Base-by-base conservation (phyloP, 1,140 invertebrate species). In the Diploscapter pachys region DNA sequence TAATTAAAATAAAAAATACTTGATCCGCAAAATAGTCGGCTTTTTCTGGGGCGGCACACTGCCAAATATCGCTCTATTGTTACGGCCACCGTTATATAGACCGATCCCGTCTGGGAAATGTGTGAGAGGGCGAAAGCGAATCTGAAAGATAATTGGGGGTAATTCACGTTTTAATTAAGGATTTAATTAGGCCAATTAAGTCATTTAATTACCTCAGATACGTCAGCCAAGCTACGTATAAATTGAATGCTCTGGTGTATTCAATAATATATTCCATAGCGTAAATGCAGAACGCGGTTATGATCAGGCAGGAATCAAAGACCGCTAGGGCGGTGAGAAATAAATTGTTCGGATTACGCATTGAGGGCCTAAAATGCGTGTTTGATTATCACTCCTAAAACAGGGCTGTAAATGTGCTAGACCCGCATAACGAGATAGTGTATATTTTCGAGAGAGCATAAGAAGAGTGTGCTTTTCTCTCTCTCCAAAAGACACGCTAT, bases 21-120 rank as follows among this genome's bases (percentile, higher is more conserved):
- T 65, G 72, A 56, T 55, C 69, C 97, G 86, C 94, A 97, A 64
- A 96, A 89, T 0, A 91, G 92, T 63, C 93, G 89, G 0, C 94
- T 93, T 75, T 90, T 89, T 5, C 97, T 88, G 0, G 94, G 95
- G 86, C 96, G 93, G 84, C 95, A 97, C 0, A 98, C 95, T 2
- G 95, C 95, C 59, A 98, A 92, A 87, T 94, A 98, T 63, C 95
- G 89, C 86, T 98, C 95, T 79, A 96, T 89, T 0, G 95, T 97
- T 57, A 98, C 95, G 2, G 93, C 93, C 63, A 98, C 90, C 0
- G 95, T 97, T 78, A 96, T 89, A 88, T 96, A 98, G 63, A 96
- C 93, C 13, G 93, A 94, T 52, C 93, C 93, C 57, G 94, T 95
- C 79, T 89, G 94, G 11, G 93, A 92, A 4, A 92, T 92, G 81